These are phyloP conservation scores for Scelioninae gen. 2 DNA, from an alignment of 2,888 invertebrate genomes.

Conservation along the genomic window DNA sequence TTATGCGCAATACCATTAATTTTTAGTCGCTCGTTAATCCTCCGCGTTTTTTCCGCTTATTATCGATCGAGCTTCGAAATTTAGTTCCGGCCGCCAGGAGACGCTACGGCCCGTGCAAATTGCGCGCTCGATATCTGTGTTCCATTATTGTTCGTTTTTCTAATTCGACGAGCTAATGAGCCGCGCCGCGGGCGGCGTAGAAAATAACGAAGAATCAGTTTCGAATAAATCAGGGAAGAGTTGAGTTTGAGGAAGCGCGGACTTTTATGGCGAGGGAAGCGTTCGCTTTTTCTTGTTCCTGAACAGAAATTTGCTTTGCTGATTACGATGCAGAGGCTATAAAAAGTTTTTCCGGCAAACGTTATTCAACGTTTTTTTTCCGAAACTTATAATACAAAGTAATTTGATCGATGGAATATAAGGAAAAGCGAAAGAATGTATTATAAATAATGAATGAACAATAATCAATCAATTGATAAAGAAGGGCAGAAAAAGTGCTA, in stretches of 20 bases:
- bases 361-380: too few relatives aligned
- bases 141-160: constrained; percentile 22
- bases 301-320: too few relatives aligned
- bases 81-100: background rate
- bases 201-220: constrained; percentile 6
- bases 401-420: too few relatives aligned
- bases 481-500: too few relatives aligned
- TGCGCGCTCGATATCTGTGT: constrained; percentile 9
- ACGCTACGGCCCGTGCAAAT: background rate
- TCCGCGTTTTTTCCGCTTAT: constrained; percentile 7
- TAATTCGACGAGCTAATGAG: constrained; percentile 33
- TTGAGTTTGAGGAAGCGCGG: background rate
- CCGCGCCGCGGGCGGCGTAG: constrained; percentile 3
- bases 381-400: too few relatives aligned
- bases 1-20: constrained; percentile 37
- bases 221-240: constrained; percentile 4
- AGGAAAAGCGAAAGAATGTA: too few relatives aligned
- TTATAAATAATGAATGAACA: too few relatives aligned
- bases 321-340: too few relatives aligned
- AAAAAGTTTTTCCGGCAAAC: too few relatives aligned
- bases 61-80: constrained; percentile 23
- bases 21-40: constrained; percentile 35
- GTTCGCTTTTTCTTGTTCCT: too few relatives aligned
- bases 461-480: too few relatives aligned
- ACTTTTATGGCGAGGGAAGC: too few relatives aligned